These are phyloP conservation scores for Altica lythri DNA, from an alignment of 2,888 invertebrate species.

Conservation along the genomic window DNA sequence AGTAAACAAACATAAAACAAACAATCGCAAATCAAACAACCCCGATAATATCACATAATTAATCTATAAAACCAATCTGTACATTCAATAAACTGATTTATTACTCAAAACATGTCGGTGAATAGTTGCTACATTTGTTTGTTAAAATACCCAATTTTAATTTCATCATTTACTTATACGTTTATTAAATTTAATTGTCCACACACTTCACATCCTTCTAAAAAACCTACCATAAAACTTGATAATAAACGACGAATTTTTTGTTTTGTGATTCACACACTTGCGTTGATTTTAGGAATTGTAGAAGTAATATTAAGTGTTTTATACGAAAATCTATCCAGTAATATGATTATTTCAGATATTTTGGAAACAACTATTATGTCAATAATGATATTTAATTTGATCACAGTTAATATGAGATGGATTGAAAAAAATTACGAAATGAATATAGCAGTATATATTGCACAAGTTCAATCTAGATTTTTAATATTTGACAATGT, in stretches of 20 bases:
- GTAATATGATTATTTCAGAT: background rate
- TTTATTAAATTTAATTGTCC: slow-evolving; percentile 13
- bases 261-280: background rate
- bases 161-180: slow-evolving; percentile 6
- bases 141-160: slow-evolving; percentile 1
- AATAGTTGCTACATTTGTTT: slow-evolving; percentile 15
- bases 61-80: no score
- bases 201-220: slow-evolving; percentile 11
- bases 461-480: slow-evolving; percentile 19
- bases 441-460: slow-evolving; percentile 24
- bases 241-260: background rate
- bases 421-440: slow-evolving; percentile 21
- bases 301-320: background rate
- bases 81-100: no score
- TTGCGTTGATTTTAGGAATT: background rate
- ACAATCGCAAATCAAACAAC: no score
- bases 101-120: no score
- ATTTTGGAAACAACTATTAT: slow-evolving; percentile 5
- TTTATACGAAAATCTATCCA: slow-evolving; percentile 3
- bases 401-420: slow-evolving; percentile 15
- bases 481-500: slow-evolving; percentile 13
- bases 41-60: no score
- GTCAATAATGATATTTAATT: background rate
- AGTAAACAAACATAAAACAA: no score
- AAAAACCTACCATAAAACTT: slow-evolving; percentile 1